These are phyloP conservation scores for Phyllotreta cruciferae DNA, from an alignment of 2,888 invertebrate species.

Conservation along the genomic window DNA sequence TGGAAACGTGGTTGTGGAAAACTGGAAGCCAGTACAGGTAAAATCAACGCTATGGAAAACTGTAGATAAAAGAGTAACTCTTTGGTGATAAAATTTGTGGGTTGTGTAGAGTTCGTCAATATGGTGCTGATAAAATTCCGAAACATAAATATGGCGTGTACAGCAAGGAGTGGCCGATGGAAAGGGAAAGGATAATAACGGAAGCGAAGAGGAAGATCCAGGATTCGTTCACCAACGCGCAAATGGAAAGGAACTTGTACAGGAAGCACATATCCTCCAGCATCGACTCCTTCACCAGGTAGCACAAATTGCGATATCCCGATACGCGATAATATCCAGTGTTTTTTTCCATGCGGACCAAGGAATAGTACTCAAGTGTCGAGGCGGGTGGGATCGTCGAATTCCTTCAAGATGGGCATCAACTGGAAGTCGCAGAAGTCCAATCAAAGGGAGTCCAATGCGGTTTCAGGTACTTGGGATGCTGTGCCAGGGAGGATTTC, in stretches of 20 bases:
- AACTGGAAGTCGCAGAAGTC: background rate
- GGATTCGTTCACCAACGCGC: conserved; percentile 35
- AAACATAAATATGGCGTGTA: conserved; percentile 63
- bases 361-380: background rate
- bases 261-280: conserved; percentile 36
- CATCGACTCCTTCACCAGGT: conserved; percentile 35
- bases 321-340: background rate
- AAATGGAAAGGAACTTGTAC: conserved; percentile 34
- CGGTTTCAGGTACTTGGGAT: too few relatives aligned
- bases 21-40: conserved; percentile 68
- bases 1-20: conserved; percentile 60
- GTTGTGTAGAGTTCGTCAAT: conserved; percentile 51
- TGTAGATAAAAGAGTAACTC: background rate
- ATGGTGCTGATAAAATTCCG: conserved; percentile 59
- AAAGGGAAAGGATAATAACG: conserved; percentile 46
- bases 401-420: background rate
- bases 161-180: conserved; percentile 56
- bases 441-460: too few relatives aligned
- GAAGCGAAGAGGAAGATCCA: conserved; percentile 42
- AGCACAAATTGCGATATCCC: background rate
- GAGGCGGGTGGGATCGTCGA: background rate
- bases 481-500: too few relatives aligned
- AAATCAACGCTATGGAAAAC: conserved; percentile 1
- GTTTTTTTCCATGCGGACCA: background rate
- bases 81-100: background rate